Evolutionary conservation across 2,888 invertebrate species (phyloP).

Genomic region (Girardia tigrina): DNA sequence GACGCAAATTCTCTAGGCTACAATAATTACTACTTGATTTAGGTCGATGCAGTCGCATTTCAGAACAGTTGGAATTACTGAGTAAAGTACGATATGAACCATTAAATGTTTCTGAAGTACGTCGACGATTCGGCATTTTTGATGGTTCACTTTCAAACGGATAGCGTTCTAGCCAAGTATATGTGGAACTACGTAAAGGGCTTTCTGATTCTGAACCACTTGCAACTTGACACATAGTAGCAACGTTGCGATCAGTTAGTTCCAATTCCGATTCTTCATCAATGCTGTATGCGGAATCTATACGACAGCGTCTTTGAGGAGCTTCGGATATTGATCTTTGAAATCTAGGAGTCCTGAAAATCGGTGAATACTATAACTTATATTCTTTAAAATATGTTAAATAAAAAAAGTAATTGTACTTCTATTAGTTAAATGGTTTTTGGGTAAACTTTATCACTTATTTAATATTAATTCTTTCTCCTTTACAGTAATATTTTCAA

Average conservation of each 20-base stretch:
- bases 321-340: not conserved
- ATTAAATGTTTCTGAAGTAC: not conserved
- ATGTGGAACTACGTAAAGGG: not conserved
- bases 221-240: not conserved
- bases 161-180: constrained; percentile 4
- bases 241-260: not conserved
- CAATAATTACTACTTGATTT: not conserved
- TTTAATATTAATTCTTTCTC: too few relatives aligned
- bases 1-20: not conserved
- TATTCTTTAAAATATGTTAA: too few relatives aligned
- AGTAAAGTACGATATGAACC: not conserved
- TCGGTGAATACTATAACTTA: too few relatives aligned
- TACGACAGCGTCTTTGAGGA: not conserved
- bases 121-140: not conserved
- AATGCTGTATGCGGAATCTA: not conserved
- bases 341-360: not conserved
- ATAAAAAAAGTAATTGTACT: too few relatives aligned
- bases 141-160: not conserved
- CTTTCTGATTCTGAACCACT: not conserved
- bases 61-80: not conserved
- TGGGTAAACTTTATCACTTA: too few relatives aligned
- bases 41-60: not conserved
- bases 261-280: not conserved
- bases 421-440: too few relatives aligned
- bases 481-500: too few relatives aligned